Conservation (phyloP, 2,888 invertebrate genomes). For the Harpalus rufipes region DNA sequence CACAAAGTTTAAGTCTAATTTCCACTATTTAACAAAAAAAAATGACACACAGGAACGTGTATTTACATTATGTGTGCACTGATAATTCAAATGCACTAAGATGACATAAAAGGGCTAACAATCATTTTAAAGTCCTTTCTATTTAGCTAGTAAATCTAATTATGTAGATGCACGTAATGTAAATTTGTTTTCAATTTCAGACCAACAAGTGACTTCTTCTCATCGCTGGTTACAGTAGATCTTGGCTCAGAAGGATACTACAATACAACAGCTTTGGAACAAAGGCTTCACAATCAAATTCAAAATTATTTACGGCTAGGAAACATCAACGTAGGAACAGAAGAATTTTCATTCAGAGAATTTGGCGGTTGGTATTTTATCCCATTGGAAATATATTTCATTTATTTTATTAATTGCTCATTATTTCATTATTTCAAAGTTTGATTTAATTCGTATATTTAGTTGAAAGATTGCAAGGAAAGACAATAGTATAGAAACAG, state of each 20-base stretch:
- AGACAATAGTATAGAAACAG: background rate
- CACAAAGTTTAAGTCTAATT: too few species aligned
- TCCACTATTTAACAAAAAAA: too few species aligned
- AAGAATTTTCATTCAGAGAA: conserved; percentile 81
- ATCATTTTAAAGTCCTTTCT: too few species aligned
- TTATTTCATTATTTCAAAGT: conserved; percentile 64
- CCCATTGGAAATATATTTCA: too few species aligned
- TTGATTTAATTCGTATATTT: background rate
- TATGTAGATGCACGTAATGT: background rate
- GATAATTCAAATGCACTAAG: too few species aligned
- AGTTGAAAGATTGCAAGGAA: conserved; percentile 1
- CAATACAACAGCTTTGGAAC: conserved; percentile 77
- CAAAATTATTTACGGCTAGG: conserved; percentile 79
- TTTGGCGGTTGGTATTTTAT: conserved; percentile 78
- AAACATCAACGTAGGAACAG: conserved; percentile 78
- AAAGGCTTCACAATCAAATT: conserved; percentile 81
- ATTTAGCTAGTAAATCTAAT: too few species aligned
- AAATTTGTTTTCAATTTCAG: conserved; percentile 75
- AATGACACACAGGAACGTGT: too few species aligned
- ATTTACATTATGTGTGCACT: too few species aligned
- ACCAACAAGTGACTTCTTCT: conserved; percentile 80
- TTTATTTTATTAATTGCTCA: conserved; percentile 49
- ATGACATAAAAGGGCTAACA: too few species aligned
- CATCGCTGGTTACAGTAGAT: conserved; percentile 84
- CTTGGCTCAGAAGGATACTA: conserved; percentile 82